Evolutionary conservation across 2,113 vertebrate species (phyloP), one percentile per base, ranked within the genome.

Genomic region (Macaca fascicularis): DNA sequence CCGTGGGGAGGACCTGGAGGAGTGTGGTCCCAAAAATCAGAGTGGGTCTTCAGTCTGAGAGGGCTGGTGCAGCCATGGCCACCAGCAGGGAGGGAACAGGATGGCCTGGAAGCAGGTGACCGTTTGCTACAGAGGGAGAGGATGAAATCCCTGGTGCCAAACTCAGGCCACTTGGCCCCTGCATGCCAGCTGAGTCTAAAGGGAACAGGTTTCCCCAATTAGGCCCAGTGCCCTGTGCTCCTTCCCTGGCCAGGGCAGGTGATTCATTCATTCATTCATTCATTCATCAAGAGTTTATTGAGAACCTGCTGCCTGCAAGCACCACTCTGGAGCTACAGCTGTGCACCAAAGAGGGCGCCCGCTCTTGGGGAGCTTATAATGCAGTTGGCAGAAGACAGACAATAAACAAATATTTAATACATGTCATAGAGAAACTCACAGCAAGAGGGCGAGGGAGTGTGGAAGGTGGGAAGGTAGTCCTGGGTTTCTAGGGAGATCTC

Each of bases 301-400:
- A 93, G 23, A 38, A 27, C 4, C 40, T 52, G 27, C 5, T 38
- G 25, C n/a, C 27, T 16, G 6, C 55, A 0, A 72, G 67, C 22
- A 25, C 23, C 9, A 14, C 35, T 17, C 30, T 32, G 59, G 30
- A 35, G 50, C 20, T 4, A 8, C 6, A 38, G 52, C 12, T 69
- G 48, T 67, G 17, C 23, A 17, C 57, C 5, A 13, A 72, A 32
- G 50, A 89, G 78, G 50, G 20, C 0, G 0, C 48, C n/a, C 14
- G 22, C n/a, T 70, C 14, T 72, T 8, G 0, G 1, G 2, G 22
- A 59, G 35, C 32, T 52, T 61, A 8, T 27, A 14, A 4, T 8
- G 76, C 23, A 61, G n/a, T 45, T 30, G 38, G 79, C n/a, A 8
- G 55, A n/a, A 78, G 61, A 67, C 12, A 61, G 40, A 83, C 16